These are phyloP conservation scores for Eptatretus burgeri DNA, from an alignment of 2,113 vertebrate species.

Conservation along the genomic window DNA sequence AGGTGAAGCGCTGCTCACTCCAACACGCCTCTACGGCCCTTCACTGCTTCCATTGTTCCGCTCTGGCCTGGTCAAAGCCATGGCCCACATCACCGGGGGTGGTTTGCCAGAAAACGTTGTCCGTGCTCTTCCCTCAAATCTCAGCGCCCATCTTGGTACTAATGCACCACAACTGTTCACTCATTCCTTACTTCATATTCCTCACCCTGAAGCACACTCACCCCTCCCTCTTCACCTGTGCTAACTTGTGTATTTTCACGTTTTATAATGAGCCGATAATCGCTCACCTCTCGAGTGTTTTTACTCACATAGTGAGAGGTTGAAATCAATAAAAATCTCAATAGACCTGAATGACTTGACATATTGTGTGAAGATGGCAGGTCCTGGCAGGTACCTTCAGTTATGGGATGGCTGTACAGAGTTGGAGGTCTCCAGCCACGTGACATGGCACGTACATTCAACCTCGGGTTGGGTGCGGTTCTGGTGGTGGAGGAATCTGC, in stretches of 20 bases:
- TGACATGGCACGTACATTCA: slow-evolving; percentile 74
- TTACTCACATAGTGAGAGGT: no score
- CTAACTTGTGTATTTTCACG: no score
- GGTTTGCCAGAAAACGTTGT: slow-evolving; percentile 80
- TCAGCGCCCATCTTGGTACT: slow-evolving; percentile 48
- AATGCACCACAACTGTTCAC: background rate
- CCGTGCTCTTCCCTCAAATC: slow-evolving; percentile 33
- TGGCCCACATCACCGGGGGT: slow-evolving; percentile 76
- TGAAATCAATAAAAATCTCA: no score
- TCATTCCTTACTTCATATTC: no score
- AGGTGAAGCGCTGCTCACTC: slow-evolving; percentile 56
- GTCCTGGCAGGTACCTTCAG: slow-evolving; percentile 39
- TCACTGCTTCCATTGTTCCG: slow-evolving; percentile 38
- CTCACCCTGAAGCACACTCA: no score
- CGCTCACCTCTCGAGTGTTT: no score
- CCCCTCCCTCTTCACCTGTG: no score
- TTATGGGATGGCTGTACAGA: slow-evolving; percentile 59
- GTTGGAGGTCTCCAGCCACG: slow-evolving; percentile 44
- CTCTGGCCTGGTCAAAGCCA: slow-evolving; percentile 46
- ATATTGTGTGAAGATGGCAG: no score
- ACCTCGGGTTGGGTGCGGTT: slow-evolving; percentile 53
- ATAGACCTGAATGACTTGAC: no score
- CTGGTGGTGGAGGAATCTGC: slow-evolving; percentile 30
- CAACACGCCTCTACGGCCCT: slow-evolving; percentile 64
- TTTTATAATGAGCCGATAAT: no score